Base-by-base conservation (phyloP, 2,113 vertebrate genomes). In the Cololabis saira region DNA sequence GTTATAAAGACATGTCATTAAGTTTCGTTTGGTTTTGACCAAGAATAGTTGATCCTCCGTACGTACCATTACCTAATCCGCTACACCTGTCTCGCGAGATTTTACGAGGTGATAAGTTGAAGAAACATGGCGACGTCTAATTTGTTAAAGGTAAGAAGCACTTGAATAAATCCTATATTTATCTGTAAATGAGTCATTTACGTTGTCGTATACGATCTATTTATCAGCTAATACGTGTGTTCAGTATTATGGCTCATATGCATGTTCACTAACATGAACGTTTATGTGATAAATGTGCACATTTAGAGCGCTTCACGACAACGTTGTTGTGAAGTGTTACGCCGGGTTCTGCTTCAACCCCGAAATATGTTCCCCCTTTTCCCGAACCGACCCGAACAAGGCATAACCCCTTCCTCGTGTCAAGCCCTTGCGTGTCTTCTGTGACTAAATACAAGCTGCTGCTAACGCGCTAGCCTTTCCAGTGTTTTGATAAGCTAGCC, bases 71-170 rank as follows among this genome's bases (percentile, higher is more conserved):
- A 85, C 66, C 57, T 80, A 48, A 78, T 71, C 55, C 58, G 9
- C 37, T 42, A 15, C 1, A 12, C 7, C 17, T 45, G n/a, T 84
- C 83, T 94, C 94, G 93, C 94, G 93, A 94, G 92, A 93, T 45
- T 80, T 63, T 16, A 78, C 89, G 93, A 87, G 88, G 90, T 83
- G 85, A 89, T 85, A 93, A 94, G 93, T 95, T 94, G 90, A 91
- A 92, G 94, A 90, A 96, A 97, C 93, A 98, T 97, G 96, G 96
- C 96, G 96, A 92, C 95, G 93, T 96, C 96, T 92, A 96, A 98
- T 96, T 94, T 98, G 91, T 92, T 98, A 94, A 98, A 97, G 96
- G 96, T 97, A 96, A 94, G 94, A 78, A 84, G 78, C 69, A 49
- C 68, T 81, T 63, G 47, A 82, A 84, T 79, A 62, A 72, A 72